phyloP scores from a whole-genome alignment of 2,113 vertebrate species.

The Rhynchomys soricoides region DNA sequence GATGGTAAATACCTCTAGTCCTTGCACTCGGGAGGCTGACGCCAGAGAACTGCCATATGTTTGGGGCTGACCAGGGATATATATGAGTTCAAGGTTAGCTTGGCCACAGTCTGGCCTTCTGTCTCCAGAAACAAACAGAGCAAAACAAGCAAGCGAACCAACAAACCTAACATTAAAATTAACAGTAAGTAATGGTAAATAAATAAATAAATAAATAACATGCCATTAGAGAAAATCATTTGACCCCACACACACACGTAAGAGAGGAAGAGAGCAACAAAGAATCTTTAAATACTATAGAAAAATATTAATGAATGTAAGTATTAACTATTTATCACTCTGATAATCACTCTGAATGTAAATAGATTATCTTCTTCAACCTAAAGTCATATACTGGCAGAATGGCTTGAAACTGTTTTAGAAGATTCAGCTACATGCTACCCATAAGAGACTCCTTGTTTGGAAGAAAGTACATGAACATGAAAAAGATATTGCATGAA shows the following conservation, averaged over 20 bases:
- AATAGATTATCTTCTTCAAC: not conserved
- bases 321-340: not conserved
- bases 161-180: not conserved
- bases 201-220: not conserved
- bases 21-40: not conserved
- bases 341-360: not conserved
- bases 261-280: not conserved
- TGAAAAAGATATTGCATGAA: not conserved
- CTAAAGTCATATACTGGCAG: not conserved
- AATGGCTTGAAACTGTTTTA: not conserved
- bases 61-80: not conserved
- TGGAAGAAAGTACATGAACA: not conserved
- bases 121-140: not conserved
- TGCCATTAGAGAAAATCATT: not conserved
- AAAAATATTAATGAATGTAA: not conserved
- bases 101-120: not conserved
- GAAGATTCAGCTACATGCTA: not conserved
- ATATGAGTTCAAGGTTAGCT: not conserved
- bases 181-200: not conserved
- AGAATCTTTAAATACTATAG: not conserved
- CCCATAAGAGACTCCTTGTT: not conserved
- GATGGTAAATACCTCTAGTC: too few species aligned
- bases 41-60: not conserved
- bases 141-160: not conserved
- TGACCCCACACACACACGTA: not conserved